Evolutionary conservation across 1,140 invertebrate genomes (phyloP).

Genomic region (Proctacanthus coquilletti): DNA sequence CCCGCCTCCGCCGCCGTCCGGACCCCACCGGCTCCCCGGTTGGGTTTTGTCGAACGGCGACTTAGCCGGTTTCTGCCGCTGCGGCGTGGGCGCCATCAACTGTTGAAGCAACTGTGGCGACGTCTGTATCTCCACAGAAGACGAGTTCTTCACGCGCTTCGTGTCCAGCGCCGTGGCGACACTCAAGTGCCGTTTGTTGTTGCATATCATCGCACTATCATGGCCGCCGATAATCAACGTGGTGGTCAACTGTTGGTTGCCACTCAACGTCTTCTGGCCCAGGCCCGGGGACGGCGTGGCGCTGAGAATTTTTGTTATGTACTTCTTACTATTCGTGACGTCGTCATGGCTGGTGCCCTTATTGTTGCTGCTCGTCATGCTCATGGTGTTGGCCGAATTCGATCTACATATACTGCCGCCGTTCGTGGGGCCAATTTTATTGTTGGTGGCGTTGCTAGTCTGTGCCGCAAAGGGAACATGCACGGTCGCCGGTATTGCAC

Average conservation of each 20-base stretch:
- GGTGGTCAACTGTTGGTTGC: too few species aligned
- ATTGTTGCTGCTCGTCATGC: background rate
- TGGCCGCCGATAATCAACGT: too few species aligned
- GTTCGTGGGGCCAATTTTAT: too few species aligned
- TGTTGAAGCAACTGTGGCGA: slow-evolving; percentile 20
- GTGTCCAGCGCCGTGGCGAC: slow-evolving; percentile 14
- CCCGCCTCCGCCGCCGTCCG: slow-evolving; percentile 5
- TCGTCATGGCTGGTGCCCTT: too few species aligned
- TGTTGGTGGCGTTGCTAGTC: background rate
- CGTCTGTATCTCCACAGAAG: slow-evolving; percentile 10
- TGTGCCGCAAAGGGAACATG: slow-evolving; percentile 12
- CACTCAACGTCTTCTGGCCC: too few species aligned
- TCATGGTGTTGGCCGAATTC: background rate
- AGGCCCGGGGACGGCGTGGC: too few species aligned
- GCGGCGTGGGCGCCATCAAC: slow-evolving; percentile 14
- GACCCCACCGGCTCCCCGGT: slow-evolving; percentile 7
- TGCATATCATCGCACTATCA: too few species aligned
- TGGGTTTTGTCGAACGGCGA: slow-evolving; percentile 2
- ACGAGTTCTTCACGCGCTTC: slow-evolving; percentile 20
- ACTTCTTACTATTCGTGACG: too few species aligned
- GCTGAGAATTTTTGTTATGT: too few species aligned
- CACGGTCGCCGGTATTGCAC: slow-evolving; percentile 5
- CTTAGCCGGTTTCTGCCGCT: background rate
- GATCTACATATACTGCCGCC: slow-evolving; percentile 2
- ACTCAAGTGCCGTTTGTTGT: slow-evolving; percentile 19